Evolutionary conservation across 2,113 vertebrate genomes (phyloP).

Genomic region (Poecile atricapillus): DNA sequence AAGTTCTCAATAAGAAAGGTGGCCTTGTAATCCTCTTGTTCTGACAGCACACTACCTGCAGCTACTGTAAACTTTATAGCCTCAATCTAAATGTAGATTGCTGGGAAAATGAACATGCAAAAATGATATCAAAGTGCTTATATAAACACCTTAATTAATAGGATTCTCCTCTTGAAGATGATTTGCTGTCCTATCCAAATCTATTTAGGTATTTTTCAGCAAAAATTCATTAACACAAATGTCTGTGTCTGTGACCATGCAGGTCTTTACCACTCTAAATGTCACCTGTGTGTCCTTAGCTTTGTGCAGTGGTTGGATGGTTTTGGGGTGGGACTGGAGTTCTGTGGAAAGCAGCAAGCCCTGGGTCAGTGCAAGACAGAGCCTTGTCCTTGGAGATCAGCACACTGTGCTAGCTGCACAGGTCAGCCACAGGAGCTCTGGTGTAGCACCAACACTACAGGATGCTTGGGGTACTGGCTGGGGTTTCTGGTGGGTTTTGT

Average conservation of each 20-base stretch:
- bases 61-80: background rate
- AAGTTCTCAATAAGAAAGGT: background rate
- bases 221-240: background rate
- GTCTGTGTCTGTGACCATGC: background rate
- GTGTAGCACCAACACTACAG: rapidly evolving
- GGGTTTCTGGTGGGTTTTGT: background rate
- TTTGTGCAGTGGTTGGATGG: background rate
- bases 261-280: background rate
- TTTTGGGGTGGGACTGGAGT: background rate
- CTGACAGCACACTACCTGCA: background rate
- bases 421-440: background rate
- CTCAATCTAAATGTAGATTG: background rate
- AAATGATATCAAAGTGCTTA: background rate
- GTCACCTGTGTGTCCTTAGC: background rate
- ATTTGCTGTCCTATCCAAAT: background rate
- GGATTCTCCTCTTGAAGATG: background rate
- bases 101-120: background rate
- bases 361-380: background rate
- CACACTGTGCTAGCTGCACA: rapidly evolving
- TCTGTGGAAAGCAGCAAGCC: background rate
- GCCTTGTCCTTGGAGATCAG: rapidly evolving
- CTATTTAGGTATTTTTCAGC: background rate
- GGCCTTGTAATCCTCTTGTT: background rate
- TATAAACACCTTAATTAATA: background rate
- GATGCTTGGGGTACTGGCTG: background rate